A percentile compares a stretch with the other conserved stretches of the same genome.
These are phyloP conservation scores for Trichogramma evanescens DNA, from an alignment of 2,888 invertebrate genomes.

Conservation along the genomic window DNA sequence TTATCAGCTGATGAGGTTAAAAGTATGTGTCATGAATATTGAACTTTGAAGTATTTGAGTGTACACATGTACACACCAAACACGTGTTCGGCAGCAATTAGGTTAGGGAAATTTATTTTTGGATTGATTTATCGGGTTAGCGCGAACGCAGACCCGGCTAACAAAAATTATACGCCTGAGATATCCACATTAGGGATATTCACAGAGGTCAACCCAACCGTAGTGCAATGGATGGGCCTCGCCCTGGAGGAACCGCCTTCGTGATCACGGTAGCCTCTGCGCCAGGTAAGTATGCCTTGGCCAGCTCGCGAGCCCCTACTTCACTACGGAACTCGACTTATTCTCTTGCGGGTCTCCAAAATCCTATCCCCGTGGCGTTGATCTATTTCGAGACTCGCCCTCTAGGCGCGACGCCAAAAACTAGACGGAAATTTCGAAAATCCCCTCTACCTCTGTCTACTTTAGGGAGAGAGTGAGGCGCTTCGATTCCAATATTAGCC, in stretches of 20 bases:
- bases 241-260: constrained; percentile 42
- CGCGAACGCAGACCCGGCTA: constrained; percentile 41
- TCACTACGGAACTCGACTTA: background rate
- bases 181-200: constrained; percentile 49
- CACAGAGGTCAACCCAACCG: constrained; percentile 52
- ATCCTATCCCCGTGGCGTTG: no score
- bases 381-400: no score
- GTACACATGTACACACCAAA: no score
- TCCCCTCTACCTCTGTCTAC: no score
- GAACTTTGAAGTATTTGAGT: no score
- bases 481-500: no score
- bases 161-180: constrained; percentile 47
- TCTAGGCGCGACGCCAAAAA: no score
- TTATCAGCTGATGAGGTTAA: background rate
- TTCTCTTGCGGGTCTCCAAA: background rate
- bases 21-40: background rate
- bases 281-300: constrained; percentile 50
- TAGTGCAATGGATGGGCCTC: constrained; percentile 54
- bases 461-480: no score
- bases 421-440: no score
- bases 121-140: constrained; percentile 35
- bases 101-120: constrained; percentile 14
- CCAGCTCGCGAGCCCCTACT: constrained; percentile 17
- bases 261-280: constrained; percentile 53
- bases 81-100: no score